Percentiles rank a stretch among this genome's conserved stretches.
phyloP scores from a whole-genome alignment of 2,888 invertebrate species.

The Horisme vitalbata region DNA sequence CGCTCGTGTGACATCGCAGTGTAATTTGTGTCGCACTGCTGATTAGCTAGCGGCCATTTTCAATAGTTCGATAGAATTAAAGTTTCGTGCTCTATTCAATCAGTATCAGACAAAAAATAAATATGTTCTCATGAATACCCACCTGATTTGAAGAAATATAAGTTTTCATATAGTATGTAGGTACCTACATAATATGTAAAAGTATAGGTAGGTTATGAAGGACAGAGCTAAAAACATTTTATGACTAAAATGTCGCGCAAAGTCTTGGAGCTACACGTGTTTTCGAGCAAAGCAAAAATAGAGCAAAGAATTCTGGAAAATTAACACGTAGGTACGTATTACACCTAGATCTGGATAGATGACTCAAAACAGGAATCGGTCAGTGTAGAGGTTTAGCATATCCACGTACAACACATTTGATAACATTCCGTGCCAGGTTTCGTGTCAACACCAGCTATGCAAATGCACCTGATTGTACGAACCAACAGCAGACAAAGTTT shows the following conservation, averaged over 20 bases:
- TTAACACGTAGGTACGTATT: too few species aligned
- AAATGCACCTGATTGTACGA: constrained; percentile 12
- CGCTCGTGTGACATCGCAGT: constrained; percentile 23
- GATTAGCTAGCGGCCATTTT: constrained; percentile 16
- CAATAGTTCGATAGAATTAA: constrained; percentile 10
- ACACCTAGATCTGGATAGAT: too few species aligned
- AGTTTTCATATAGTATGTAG: too few species aligned
- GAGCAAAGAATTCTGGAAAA: too few species aligned
- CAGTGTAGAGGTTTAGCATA: constrained; percentile 13
- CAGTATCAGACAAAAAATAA: background rate
- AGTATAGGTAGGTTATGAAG: too few species aligned
- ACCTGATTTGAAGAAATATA: too few species aligned
- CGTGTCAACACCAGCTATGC: constrained; percentile 16
- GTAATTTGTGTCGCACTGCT: constrained; percentile 19
- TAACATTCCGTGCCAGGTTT: constrained; percentile 16
- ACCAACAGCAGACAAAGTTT: constrained; percentile 3
- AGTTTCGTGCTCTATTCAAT: constrained; percentile 2
- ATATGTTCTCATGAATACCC: too few species aligned
- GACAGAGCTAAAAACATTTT: too few species aligned
- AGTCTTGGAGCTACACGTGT: too few species aligned
- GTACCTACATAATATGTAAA: too few species aligned
- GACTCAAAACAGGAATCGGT: constrained; percentile 8
- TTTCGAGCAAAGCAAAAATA: too few species aligned
- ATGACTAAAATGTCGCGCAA: too few species aligned
- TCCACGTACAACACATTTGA: constrained; percentile 12